Evolutionary conservation across 2,888 invertebrate species (phyloP), one percentile per base, ranked within the genome.

Genomic region (Macroteleia sp.): DNA sequence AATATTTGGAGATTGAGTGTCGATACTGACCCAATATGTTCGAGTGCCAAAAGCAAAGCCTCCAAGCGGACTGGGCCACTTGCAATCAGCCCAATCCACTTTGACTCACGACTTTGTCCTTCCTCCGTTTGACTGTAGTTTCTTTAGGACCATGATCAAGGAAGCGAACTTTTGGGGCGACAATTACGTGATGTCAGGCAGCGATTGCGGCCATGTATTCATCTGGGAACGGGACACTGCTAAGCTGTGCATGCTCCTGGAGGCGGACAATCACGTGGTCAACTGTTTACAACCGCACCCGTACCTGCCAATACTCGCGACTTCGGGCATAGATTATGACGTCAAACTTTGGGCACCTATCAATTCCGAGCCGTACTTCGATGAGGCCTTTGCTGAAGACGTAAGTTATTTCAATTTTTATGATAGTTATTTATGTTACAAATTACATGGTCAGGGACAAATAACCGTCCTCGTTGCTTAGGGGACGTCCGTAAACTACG

Each of bases 241-340:
- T 0, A 93, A 94, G 80, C 91, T 96, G 62, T 94, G 95, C 28
- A 96, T 95, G 94, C 91, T 96, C 0, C 91, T 97, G 77, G 95
- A 96, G 86, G 97, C 95, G 3, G 97, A 97, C 91, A 94, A 95
- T 76, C 96, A 96, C 89, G 95, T 95, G 0, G 96, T 97, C 48
- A 97, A 97, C 92, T 96, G 97, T 86, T 91, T 97, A 0, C 96
- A 96, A 87, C 97, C 97, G 0, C 97, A 97, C 92, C 96, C 97
- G 0, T 94, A 93, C 64, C 92, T 96, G 79, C 96, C 96, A 0
- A 92, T 95, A 83, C 91, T 97, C 44, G 96, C 96, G 0, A 95
- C 96, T 9, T 96, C 96, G 77, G 97, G 97, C n/a, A 97, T 97
- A 77, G 97, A 97, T 88, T 96, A 97, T 88, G 96, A 97, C 88